Percentiles rank a stretch among this genome's conserved stretches.
These are phyloP conservation scores for Mylabris phalerata DNA, from an alignment of 1,140 invertebrate species.

Conservation along the genomic window DNA sequence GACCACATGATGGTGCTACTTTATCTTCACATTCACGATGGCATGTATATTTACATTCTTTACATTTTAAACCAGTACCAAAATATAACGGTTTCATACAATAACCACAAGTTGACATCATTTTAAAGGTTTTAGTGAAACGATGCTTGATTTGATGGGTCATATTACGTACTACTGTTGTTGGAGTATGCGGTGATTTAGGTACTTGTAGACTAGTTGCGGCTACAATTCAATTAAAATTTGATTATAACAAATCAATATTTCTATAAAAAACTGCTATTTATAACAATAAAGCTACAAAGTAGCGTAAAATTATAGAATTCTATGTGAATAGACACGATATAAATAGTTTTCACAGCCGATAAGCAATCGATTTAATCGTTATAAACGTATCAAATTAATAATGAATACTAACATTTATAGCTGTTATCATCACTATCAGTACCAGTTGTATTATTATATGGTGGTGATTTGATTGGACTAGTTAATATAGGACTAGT, in stretches of 20 bases:
- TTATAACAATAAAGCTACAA: no score
- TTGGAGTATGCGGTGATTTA: slow-evolving; percentile 57
- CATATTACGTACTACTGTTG: slow-evolving; percentile 68
- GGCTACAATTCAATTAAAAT: slow-evolving; percentile 4
- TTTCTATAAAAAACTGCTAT: neutral
- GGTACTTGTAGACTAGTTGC: slow-evolving; percentile 36
- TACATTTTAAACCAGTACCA: slow-evolving; percentile 79
- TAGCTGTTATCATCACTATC: slow-evolving; percentile 56
- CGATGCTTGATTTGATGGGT: slow-evolving; percentile 87
- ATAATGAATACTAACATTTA: slow-evolving; percentile 40
- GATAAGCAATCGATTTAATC: no score
- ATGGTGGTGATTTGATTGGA: slow-evolving; percentile 61
- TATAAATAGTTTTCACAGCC: no score
- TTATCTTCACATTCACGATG: slow-evolving; percentile 79
- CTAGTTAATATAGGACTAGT: slow-evolving; percentile 51
- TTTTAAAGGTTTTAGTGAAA: slow-evolving; percentile 81
- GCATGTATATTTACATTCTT: slow-evolving; percentile 94
- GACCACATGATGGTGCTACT: slow-evolving; percentile 85
- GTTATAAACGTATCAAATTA: neutral
- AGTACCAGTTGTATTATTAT: slow-evolving; percentile 41
- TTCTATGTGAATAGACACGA: neutral
- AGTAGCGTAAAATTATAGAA: neutral
- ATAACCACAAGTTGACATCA: slow-evolving; percentile 83
- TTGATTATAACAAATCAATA: neutral
- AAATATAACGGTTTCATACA: slow-evolving; percentile 90